Conservation (phyloP, 2,113 vertebrate species). For the Festucalex cinctus region DNA sequence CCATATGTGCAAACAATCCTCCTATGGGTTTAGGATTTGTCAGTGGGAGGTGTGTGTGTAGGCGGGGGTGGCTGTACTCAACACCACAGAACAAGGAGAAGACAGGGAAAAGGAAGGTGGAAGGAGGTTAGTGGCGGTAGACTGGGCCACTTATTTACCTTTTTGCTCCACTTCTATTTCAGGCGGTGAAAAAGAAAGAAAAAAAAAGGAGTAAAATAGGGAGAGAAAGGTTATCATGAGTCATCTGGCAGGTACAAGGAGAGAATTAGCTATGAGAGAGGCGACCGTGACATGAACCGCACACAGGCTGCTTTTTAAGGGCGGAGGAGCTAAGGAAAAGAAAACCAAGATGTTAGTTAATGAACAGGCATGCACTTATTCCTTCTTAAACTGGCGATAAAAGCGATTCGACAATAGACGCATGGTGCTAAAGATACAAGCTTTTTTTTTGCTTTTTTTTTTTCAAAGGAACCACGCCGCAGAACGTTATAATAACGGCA, state of each 20-base stretch:
- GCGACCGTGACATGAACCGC: slow-evolving; percentile 49
- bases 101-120: slow-evolving; percentile 68
- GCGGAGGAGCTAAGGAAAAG: slow-evolving; percentile 30
- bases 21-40: slow-evolving; percentile 59
- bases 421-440: slow-evolving; percentile 49
- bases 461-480: slow-evolving; percentile 36
- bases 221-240: slow-evolving; percentile 99
- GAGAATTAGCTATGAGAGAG: slow-evolving; percentile 55
- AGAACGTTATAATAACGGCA: slow-evolving; percentile 36
- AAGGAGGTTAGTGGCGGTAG: slow-evolving; percentile 28
- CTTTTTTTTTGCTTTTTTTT: too few relatives aligned
- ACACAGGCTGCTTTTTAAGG: slow-evolving; percentile 22
- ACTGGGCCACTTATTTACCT: slow-evolving; percentile 96
- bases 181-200: slow-evolving; percentile 94
- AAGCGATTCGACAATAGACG: background rate
- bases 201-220: slow-evolving; percentile 83
- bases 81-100: slow-evolving; percentile 71
- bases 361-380: slow-evolving; percentile 5
- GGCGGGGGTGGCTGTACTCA: slow-evolving; percentile 63
- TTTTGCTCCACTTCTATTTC: slow-evolving; percentile 99
- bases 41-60: slow-evolving; percentile 47
- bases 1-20: slow-evolving; percentile 67
- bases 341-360: slow-evolving; percentile 38
- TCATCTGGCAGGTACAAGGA: slow-evolving; percentile 83
- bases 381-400: slow-evolving; percentile 38